Evolutionary conservation across 2,113 vertebrate species (phyloP), one percentile per base, ranked within the genome.

Genomic region (Catharus bicknelli): DNA sequence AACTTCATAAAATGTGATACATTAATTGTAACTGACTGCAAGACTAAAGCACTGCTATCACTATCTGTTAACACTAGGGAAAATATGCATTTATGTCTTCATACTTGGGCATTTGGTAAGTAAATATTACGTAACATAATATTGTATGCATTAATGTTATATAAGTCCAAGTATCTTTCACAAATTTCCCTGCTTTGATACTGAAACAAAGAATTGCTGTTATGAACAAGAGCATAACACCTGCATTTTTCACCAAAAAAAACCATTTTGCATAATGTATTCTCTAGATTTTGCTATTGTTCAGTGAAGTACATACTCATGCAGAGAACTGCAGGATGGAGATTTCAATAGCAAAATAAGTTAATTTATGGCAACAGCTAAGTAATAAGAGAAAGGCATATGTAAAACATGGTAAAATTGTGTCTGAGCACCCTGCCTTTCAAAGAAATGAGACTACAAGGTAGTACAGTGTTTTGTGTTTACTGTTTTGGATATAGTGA

Each of bases 221-320:
- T 87, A 74, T 26, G 38, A 94, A 58, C 81, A 85, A 43, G 63
- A 47, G 17, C 30, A 43, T 58, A 92, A 32, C 36, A 85, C 62
- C 47, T 66, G 54, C 30, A 57, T 94, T 93, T 94, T 88, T 95
- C 88, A 72, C 80, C 36, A 58, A 76, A 89, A 73, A 95, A 29
- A 10, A 10, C 1, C 9, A 73, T 82, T 90, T 82, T 90, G 58
- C 81, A 74, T 92, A 76, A 93, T 85, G 38, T 89, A 51, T 85
- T 91, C 74, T 82, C 67, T 89, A 87, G 77, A 84, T 93, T 90
- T 63, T 88, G 42, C 61, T 92, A 43, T 82, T 95, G 89, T 93
- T 94, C 70, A 80, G 45, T 79, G 74, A 92, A 96, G 82, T 94
- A 69, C 43, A 66, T 36, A 64, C 34, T 42, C 92, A 89, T 79